Evolutionary conservation across 1,140 invertebrate species (phyloP), one percentile per base, ranked within the genome.

Genomic region (Sipha flava): DNA sequence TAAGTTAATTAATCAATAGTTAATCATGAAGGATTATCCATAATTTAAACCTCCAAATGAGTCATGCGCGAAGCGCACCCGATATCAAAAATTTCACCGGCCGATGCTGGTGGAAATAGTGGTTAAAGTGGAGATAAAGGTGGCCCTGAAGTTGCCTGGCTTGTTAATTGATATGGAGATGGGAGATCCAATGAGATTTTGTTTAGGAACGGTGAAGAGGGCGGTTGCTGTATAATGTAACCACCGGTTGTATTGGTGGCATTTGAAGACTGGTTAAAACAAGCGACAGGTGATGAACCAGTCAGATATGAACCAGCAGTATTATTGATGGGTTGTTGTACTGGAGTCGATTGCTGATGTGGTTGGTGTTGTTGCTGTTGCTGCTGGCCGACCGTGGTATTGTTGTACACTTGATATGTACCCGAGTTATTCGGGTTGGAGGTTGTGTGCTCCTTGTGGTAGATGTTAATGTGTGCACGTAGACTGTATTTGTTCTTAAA

Each of bases 401-500:
- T 77, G 16, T 54, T 77, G 16, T 77, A 77, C 6, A 77, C 73
- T 54, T 77, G 73, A 77, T 77, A 59, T 23, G 73, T 31, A 54
- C 45, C n/a, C 40, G 57, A 31, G 21, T 77, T 54, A 40, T 1
- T 43, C 0, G 31, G 29, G 16, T 52, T 75, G 2, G 26, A 12
- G 3, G 49, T 59, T 4, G 73, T 18, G 18, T 77, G 73, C 1
- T 83, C 82, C 62, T 84, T 84, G 80, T 86, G 85, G 72, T 86
- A 86, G 18, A 85, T 85, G 81, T 86, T 85, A 72, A 85, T 82
- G 80, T 86, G 85, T 21, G 85, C 85, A 84, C 91, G 89, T 79
- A 92, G 88, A 84, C 91, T 91, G 84, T 91, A 90, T 84, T 90
- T 90, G 68, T 90, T 91, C 85, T 91, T 91, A 86, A 91, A 92